These are phyloP conservation scores for Teleiodes luculella DNA, from an alignment of 2,888 invertebrate genomes.

Conservation along the genomic window DNA sequence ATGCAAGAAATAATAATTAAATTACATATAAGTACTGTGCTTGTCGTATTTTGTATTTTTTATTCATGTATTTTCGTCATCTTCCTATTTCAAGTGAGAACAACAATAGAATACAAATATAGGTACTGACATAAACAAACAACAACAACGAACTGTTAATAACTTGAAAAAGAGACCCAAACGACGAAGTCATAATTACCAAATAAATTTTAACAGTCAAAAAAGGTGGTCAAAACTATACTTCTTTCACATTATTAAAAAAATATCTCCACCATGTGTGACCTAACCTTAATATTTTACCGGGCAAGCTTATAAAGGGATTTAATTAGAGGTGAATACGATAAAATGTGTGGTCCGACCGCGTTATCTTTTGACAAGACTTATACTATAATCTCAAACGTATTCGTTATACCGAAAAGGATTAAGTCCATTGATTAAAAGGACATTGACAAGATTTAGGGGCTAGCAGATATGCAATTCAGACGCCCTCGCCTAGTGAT, in stretches of 20 bases:
- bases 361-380: constrained; percentile 56
- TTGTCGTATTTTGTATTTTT: too few relatives aligned
- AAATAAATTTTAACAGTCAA: too few relatives aligned
- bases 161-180: too few relatives aligned
- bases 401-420: constrained; percentile 52
- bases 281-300: constrained; percentile 13
- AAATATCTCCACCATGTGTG: not conserved
- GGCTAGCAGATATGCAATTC: constrained; percentile 10
- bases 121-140: too few relatives aligned
- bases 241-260: not conserved
- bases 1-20: too few relatives aligned
- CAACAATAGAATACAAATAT: too few relatives aligned
- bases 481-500: not conserved
- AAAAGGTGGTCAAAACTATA: too few relatives aligned
- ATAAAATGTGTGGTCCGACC: constrained; percentile 66
- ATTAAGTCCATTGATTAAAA: constrained; percentile 47
- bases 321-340: constrained; percentile 55
- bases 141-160: too few relatives aligned
- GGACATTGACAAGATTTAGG: constrained; percentile 39
- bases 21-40: too few relatives aligned
- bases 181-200: too few relatives aligned
- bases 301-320: constrained; percentile 42
- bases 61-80: too few relatives aligned
- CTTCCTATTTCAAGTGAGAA: too few relatives aligned
- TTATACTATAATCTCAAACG: constrained; percentile 51